Evolutionary conservation across 2,797 vertebrate species (phyloP).

Genomic region (Gallirallus australis): DNA sequence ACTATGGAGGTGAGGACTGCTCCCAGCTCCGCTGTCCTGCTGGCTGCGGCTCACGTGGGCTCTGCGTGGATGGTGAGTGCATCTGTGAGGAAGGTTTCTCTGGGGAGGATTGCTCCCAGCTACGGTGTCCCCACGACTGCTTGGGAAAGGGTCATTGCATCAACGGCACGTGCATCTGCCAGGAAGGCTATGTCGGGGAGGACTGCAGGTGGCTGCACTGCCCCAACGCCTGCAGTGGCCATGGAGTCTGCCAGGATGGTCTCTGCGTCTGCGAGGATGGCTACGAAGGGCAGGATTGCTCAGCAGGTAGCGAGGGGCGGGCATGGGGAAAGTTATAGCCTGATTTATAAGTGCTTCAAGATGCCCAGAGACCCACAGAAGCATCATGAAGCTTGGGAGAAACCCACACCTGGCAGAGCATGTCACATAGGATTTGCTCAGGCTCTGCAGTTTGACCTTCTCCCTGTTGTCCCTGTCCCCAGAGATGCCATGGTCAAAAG

Average conservation of each 20-base stretch:
- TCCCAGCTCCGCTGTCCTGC: slow-evolving; percentile 89
- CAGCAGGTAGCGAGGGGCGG: slow-evolving; percentile 83
- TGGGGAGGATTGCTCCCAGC: slow-evolving; percentile 89
- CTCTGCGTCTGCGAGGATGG: slow-evolving; percentile 92
- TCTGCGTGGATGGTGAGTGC: slow-evolving; percentile 94
- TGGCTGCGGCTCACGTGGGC: slow-evolving; percentile 90
- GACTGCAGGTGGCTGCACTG: slow-evolving; percentile 91
- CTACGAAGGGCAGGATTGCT: slow-evolving; percentile 92
- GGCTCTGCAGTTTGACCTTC: background rate
- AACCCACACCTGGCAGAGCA: background rate
- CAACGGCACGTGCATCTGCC: slow-evolving; percentile 92
- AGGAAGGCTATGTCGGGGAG: slow-evolving; percentile 89
- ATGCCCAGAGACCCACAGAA: background rate
- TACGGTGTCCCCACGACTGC: slow-evolving; percentile 92
- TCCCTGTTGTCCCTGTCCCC: background rate
- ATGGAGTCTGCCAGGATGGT: slow-evolving; percentile 89
- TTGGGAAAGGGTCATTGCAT: slow-evolving; percentile 88
- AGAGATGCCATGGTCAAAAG: fast-evolving
- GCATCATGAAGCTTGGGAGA: background rate
- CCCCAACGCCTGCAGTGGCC: slow-evolving; percentile 91
- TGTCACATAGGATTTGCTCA: background rate
- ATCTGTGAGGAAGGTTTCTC: slow-evolving; percentile 92
- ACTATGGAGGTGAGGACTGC: slow-evolving; percentile 94
- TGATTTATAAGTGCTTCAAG: background rate
- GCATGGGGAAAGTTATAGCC: background rate